A percentile compares a stretch with the other conserved stretches of the same genome.
Conservation (phyloP, 2,888 invertebrate genomes). For the Acleris literana region DNA sequence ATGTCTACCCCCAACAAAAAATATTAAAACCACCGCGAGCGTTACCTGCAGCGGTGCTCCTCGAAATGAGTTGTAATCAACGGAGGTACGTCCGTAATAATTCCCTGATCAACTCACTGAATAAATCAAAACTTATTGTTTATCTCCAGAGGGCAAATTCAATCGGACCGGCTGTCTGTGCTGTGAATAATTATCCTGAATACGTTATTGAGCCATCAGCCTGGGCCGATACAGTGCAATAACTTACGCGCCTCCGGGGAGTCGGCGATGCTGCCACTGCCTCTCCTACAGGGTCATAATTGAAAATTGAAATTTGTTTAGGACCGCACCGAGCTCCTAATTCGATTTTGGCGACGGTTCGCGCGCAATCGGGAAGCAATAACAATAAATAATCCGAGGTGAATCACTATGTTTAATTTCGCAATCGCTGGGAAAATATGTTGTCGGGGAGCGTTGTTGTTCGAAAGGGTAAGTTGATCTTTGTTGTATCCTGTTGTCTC, state of each 20-base stretch:
- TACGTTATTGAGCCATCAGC: slow-evolving; percentile 69
- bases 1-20: not conserved
- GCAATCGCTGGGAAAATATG: slow-evolving; percentile 52
- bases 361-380: slow-evolving; percentile 69
- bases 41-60: not conserved
- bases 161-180: slow-evolving; percentile 56
- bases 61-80: slow-evolving; percentile 23
- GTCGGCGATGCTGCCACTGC: slow-evolving; percentile 52
- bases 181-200: slow-evolving; percentile 73
- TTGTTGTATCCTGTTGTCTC: slow-evolving; percentile 6
- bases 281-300: slow-evolving; percentile 72
- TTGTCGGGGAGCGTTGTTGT: slow-evolving; percentile 31
- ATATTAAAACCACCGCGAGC: not conserved
- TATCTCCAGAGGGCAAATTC: slow-evolving; percentile 61
- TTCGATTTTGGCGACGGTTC: slow-evolving; percentile 71
- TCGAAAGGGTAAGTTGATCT: slow-evolving; percentile 21
- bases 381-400: slow-evolving; percentile 74
- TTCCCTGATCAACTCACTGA: slow-evolving; percentile 34
- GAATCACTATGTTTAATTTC: slow-evolving; percentile 57
- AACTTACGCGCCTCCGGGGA: slow-evolving; percentile 75
- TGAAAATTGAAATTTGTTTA: slow-evolving; percentile 83
- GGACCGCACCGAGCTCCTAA: slow-evolving; percentile 72
- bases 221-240: slow-evolving; percentile 64
- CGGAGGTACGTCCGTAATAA: slow-evolving; percentile 21
- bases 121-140: slow-evolving; percentile 54